These are phyloP conservation scores for Serilophus lunatus DNA, from an alignment of 2,113 vertebrate genomes.

Conservation along the genomic window DNA sequence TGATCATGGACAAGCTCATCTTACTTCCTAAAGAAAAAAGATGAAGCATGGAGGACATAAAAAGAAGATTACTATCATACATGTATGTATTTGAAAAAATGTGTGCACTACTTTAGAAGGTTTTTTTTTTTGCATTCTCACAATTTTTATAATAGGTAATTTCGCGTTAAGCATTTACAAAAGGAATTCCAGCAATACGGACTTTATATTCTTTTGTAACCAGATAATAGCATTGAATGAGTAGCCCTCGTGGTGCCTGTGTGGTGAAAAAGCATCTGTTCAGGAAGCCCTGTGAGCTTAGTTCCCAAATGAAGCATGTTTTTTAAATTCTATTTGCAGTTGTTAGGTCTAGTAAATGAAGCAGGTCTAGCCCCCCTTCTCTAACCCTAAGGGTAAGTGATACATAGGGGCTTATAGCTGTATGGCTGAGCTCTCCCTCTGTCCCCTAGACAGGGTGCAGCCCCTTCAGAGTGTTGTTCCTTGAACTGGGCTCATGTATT, in stretches of 20 bases:
- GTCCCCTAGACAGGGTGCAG: background rate
- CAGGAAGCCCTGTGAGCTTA: background rate
- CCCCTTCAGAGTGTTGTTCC: background rate
- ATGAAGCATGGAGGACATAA: background rate
- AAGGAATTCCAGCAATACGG: background rate
- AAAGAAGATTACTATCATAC: background rate
- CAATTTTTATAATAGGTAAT: background rate
- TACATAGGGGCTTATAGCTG: background rate
- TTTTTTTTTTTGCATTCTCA: background rate
- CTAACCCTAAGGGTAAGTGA: background rate
- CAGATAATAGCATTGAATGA: background rate
- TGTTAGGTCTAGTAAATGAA: background rate
- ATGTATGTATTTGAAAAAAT: background rate
- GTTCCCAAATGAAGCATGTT: background rate
- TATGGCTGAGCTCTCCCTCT: background rate
- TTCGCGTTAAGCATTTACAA: background rate
- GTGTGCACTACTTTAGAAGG: background rate
- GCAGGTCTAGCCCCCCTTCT: rapidly evolving
- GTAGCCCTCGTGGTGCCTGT: background rate
- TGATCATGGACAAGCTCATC: background rate
- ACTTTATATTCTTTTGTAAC: background rate
- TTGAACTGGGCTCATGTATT: background rate
- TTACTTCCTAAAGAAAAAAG: background rate
- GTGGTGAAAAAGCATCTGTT: background rate
- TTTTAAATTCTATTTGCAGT: background rate